Evolutionary conservation across 2,113 vertebrate species (phyloP).

Genomic region (Barbus barbus): DNA sequence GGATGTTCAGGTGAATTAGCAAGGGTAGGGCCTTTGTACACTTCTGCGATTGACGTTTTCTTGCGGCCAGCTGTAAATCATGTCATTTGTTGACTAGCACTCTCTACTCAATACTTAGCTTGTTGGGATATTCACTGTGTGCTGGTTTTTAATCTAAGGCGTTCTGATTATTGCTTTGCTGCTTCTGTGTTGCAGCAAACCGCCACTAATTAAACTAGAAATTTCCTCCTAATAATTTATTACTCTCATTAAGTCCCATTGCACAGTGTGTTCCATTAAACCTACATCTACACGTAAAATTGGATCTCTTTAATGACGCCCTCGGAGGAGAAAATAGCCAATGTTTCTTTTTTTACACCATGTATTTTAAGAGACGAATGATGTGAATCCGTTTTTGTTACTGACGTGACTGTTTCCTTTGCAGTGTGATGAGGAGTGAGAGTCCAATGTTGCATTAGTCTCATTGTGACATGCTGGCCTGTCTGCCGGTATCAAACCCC

Average conservation of each 20-base stretch:
- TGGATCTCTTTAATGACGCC: constrained; percentile 1
- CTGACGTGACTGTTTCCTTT: constrained; percentile 55
- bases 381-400: constrained; percentile 13
- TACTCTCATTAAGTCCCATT: constrained; percentile 24
- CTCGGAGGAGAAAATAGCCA: constrained; percentile 25
- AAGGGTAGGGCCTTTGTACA: constrained; percentile 22
- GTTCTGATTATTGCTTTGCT: not conserved
- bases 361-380: constrained; percentile 21
- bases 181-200: not conserved
- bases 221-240: constrained; percentile 25
- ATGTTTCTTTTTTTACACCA: constrained; percentile 25
- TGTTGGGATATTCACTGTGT: not conserved
- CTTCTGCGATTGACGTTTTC: not conserved
- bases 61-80: constrained; percentile 23
- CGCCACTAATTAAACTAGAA: constrained; percentile 26
- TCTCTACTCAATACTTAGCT: not conserved
- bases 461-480: constrained; percentile 95
- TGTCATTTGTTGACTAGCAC: constrained; percentile 19
- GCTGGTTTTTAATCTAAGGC: constrained; percentile 5
- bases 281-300: constrained; percentile 7
- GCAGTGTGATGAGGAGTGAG: constrained; percentile 83
- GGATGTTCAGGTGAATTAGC: constrained; percentile 34
- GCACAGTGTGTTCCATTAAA: constrained; percentile 27
- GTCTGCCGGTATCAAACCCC: constrained; percentile 92
- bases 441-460: constrained; percentile 86